Base-by-base conservation (phyloP, 2,888 invertebrate genomes). In the Biston betularia region DNA sequence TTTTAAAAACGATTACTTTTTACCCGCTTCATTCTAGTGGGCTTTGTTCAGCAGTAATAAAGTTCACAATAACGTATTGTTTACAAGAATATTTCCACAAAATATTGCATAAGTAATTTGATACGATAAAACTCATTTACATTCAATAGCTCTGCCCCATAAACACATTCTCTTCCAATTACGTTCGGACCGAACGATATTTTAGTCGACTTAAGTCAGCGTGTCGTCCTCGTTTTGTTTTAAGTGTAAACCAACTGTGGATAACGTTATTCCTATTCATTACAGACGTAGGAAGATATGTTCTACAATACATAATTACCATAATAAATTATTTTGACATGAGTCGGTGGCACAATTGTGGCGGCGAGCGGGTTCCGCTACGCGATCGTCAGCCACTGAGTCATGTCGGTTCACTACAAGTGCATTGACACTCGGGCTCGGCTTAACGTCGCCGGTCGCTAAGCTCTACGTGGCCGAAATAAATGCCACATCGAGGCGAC, bases 381-480 rank as follows among this genome's bases (percentile, higher is more conserved):
- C 74, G 73, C 70, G 70, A 58, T 74, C 79, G 79, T 76, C 77
- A 79, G 77, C 74, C 68, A 77, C 71, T 85, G 84, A 83, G 75
- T 82, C 83, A 81, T 79, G 78, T 69, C 74, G 76, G 73, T 78
- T 78, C 74, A 79, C 78, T 78, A 77, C 73, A 79, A 82, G 86
- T 84, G 78, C 87, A 80, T 84, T 87, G 87, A 86, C 86, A 81
- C 81, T 77, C 71, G 72, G 73, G 81, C 81, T 77, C 70, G 72
- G 73, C 65, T 77, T 80, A 60, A 57, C 63, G 61, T 55, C 69
- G 66, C 52, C 50, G 46, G n/a, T 58, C 42, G 65, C 55, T 69
- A 46, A 62, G 54, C 48, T 71, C 69, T 69, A 75, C 74, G 73
- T 79, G 74, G 68, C 66, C 69, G 65, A 79, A 79, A 81, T 77